Base-by-base conservation (phyloP, 2,888 invertebrate genomes). In the Aspidapion aeneum region DNA sequence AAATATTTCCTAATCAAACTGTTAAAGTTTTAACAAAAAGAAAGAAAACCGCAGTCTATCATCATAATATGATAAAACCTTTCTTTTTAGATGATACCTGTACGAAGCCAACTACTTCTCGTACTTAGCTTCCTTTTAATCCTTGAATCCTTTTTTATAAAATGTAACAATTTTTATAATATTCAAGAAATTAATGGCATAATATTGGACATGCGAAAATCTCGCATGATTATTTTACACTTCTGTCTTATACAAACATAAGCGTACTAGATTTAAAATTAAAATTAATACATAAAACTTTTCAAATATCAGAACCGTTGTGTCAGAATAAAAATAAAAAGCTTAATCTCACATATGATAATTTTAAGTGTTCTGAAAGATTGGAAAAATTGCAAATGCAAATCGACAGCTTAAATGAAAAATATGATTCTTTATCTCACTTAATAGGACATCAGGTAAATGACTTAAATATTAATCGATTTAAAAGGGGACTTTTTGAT, bases 21-120 rank as follows among this genome's bases (percentile, higher is more conserved):
- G 18, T 52, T n/a, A 52, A 52, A 19, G 52, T 18, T 9, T 52
- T 52, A n/a, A 17, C 19, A 5, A 52, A 52, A 18, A 19, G n/a
- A 18, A 52, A 52, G 18, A 52, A n/a, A n/a, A 18, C 52, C 19
- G 52, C 52, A 17, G 19, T 19, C 3, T 52, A 52, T 19, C 52
- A 52, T 52, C 52, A 52, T 52, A 52, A 52, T 19, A 18, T 52
- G 19, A 18, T 52, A 19, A 52, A 52, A 19, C 52, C 52, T 52
- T 52, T 52, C 17, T 52, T 52, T 52, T 52, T 19, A 52, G 52
- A 52, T 52, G 52, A 19, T 52, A 18, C 35, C 35, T 35, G 35
- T 12, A 35, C 3, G 12, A 12, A 35, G 35, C 12, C 35, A 35
- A 35, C 35, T n/a, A n/a, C n/a, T 35, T 35, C 35, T 35, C 35